Conservation (phyloP, 23 tunicate species). For the Diplosoma virens region DNA sequence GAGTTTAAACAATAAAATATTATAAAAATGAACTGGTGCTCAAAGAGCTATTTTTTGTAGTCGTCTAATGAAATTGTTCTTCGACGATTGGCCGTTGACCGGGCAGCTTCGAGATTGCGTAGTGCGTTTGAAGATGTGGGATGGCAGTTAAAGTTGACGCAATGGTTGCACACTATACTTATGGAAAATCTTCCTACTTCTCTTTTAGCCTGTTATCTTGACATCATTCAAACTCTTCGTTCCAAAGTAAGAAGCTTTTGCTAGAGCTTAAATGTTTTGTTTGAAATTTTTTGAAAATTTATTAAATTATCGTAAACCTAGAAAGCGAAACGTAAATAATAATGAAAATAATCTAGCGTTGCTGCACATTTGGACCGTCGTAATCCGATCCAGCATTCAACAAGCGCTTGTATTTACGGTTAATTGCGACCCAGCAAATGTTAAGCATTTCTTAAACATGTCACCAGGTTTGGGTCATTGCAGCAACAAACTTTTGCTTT, state of each 20-base stretch:
- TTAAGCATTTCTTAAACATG: too few relatives aligned
- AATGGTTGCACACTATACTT: slow-evolving; percentile 75
- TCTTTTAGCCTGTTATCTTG: slow-evolving; percentile 58
- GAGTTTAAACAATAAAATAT: too few relatives aligned
- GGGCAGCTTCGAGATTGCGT: slow-evolving; percentile 60
- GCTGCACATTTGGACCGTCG: too few relatives aligned
- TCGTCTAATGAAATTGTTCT: slow-evolving; percentile 54
- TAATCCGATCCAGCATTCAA: too few relatives aligned
- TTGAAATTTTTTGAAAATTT: background rate
- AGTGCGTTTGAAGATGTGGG: slow-evolving; percentile 43
- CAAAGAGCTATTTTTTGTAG: slow-evolving; percentile 28
- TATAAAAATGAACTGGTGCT: too few relatives aligned
- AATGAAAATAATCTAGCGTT: too few relatives aligned
- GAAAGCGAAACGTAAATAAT: too few relatives aligned
- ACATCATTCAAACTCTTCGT: slow-evolving; percentile 74
- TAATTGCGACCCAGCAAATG: too few relatives aligned
- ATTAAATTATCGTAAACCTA: too few relatives aligned
- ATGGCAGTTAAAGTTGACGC: slow-evolving; percentile 66
- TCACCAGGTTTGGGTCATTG: too few relatives aligned
- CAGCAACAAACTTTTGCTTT: too few relatives aligned
- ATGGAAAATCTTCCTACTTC: slow-evolving; percentile 63
- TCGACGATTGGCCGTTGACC: slow-evolving; percentile 69
- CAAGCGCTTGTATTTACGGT: too few relatives aligned
- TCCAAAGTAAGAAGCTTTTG: slow-evolving; percentile 51
- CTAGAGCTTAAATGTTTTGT: background rate